Conservation (phyloP, 2,797 vertebrate species). For the Momotus momota region DNA sequence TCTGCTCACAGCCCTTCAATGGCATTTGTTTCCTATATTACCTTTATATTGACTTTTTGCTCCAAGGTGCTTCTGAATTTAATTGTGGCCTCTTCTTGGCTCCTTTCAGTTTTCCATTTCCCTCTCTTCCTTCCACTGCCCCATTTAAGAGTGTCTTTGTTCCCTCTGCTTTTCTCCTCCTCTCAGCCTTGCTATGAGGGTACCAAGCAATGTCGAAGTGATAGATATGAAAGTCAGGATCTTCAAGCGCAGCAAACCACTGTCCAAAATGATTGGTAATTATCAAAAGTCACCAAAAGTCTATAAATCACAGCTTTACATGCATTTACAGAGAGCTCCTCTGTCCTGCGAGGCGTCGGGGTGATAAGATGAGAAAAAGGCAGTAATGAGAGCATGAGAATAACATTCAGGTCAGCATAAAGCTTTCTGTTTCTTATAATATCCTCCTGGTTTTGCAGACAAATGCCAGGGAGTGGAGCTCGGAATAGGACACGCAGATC, state of each 20-base stretch:
- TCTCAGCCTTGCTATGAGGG: background rate
- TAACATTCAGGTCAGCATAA: background rate
- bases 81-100: background rate
- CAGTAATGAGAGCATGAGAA: background rate
- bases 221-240: background rate
- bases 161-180: background rate
- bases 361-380: background rate
- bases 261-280: background rate
- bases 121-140: background rate
- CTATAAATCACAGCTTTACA: accelerated
- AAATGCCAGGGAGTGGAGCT: background rate
- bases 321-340: background rate
- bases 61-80: background rate
- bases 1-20: background rate
- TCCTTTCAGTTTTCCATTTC: background rate
- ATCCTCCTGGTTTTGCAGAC: background rate
- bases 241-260: background rate
- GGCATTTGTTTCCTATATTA: background rate
- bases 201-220: background rate
- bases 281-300: background rate
- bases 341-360: background rate
- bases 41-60: background rate
- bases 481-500: background rate
- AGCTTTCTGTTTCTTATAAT: background rate
- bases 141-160: accelerated